Evolutionary conservation across 2,888 invertebrate genomes (phyloP).

Genomic region (Bugulina stolonifera): DNA sequence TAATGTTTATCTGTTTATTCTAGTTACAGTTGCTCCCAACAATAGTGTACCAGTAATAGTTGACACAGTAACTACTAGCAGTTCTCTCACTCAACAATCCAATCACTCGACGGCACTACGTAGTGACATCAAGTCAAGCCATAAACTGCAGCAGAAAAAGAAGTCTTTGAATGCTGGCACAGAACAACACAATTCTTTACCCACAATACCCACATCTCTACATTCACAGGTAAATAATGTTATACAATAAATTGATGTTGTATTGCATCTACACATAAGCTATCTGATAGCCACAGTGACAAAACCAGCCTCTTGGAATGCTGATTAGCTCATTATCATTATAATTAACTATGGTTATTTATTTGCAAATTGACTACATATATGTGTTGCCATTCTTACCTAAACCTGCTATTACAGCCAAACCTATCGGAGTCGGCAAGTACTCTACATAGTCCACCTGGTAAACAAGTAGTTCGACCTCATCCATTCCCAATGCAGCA

Average conservation of each 20-base stretch:
- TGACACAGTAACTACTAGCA: neutral
- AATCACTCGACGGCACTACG: neutral
- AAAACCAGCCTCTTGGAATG: no score
- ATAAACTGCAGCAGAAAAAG: neutral
- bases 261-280: no score
- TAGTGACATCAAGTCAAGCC: neutral
- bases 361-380: no score
- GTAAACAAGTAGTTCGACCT: neutral
- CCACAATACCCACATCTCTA: neutral
- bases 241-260: no score
- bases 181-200: no score
- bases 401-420: no score
- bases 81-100: neutral
- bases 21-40: conserved; percentile 16
- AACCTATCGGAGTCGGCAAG: no score
- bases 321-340: no score
- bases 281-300: no score
- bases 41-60: conserved; percentile 19
- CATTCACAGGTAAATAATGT: neutral
- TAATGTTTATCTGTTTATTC: neutral
- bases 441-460: neutral
- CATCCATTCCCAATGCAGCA: conserved; percentile 2
- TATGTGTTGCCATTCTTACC: no score
- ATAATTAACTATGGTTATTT: no score
- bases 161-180: neutral